Evolutionary conservation across 2,797 vertebrate genomes (phyloP).

Genomic region (Decapterus maruadsi): DNA sequence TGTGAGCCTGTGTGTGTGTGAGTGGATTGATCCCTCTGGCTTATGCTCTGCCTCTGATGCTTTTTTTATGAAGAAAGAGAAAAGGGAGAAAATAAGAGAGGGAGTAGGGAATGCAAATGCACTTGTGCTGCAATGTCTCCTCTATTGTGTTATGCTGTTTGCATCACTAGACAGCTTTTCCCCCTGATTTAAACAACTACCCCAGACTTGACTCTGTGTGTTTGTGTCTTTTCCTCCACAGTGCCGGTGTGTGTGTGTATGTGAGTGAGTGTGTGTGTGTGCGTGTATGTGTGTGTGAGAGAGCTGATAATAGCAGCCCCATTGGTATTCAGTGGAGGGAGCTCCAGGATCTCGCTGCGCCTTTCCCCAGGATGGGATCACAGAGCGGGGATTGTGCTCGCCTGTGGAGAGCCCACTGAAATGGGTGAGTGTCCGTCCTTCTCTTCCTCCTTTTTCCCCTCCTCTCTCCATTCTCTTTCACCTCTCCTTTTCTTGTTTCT

Average conservation of each 20-base stretch:
- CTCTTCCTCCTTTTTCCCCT: slow-evolving; percentile 20
- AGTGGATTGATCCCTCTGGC: slow-evolving; percentile 48
- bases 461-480: slow-evolving; percentile 52
- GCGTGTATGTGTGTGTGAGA: slow-evolving; percentile 65
- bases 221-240: slow-evolving; percentile 71
- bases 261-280: slow-evolving; percentile 52
- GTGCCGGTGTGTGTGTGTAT: slow-evolving; percentile 62
- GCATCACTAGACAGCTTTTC: slow-evolving; percentile 28
- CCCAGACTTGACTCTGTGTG: slow-evolving; percentile 70
- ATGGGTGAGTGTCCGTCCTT: slow-evolving; percentile 80
- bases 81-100: slow-evolving; percentile 42
- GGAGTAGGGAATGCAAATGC: slow-evolving; percentile 48
- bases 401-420: slow-evolving; percentile 80
- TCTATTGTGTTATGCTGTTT: slow-evolving; percentile 41
- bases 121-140: slow-evolving; percentile 61
- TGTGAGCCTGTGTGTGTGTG: slow-evolving; percentile 38
- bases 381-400: slow-evolving; percentile 89
- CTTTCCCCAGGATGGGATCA: slow-evolving; percentile 86
- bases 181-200: slow-evolving; percentile 57
- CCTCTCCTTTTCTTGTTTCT: slow-evolving; percentile 50
- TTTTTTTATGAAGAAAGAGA: slow-evolving; percentile 62
- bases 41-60: slow-evolving; percentile 51
- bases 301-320: slow-evolving; percentile 82
- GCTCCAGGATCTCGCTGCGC: slow-evolving; percentile 85
- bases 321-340: slow-evolving; percentile 88